Evolutionary conservation across 2,888 invertebrate genomes (phyloP), one percentile per base, ranked within the genome.

Genomic region (Andrena hattorfiana): DNA sequence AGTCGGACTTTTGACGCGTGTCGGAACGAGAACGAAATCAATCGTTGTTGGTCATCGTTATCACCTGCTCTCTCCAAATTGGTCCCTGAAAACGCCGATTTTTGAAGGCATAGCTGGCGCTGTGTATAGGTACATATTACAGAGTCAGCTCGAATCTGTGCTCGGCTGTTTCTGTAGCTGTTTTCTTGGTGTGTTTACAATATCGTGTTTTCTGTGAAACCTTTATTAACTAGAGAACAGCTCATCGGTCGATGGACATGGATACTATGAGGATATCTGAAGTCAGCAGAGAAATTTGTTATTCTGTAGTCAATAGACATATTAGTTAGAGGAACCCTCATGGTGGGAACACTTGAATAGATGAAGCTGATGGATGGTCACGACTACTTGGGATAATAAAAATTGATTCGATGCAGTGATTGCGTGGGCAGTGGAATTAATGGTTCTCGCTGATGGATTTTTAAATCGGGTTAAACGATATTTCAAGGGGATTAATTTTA

Each of bases 391-490:
- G 54, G 59, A 23, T 48, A 74, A 68, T 78, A 78, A 78, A 78
- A 74, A 74, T 78, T 62, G 75, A 74, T 74, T 68, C 62, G 48
- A 5, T n/a, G 62, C 62, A 54, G 78, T 42, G 78, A 78, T 68
- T 78, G 67, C 62, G 26, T 4, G 26, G 62, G 42, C 62, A 74
- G 42, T 78, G 28, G 42, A 35, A 78, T 74, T 68, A 78, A 74
- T 78, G 67, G 78, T 28, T 4, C 13, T 10, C 23, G 30, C 13
- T 78, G 67, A 78, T 78, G 75, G 78, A 68, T 68, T 35, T 51
- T 64, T 77, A 77, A 77, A 56, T 8, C 63, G 63, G 35, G 35
- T 77, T 63, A 59, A 69, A 56, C 20, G 63, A 69, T 51, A 63
- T 59, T 76, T 79, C 13, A 32, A 51, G 4, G 56, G 20, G 28